Evolutionary conservation across 1,140 invertebrate genomes (phyloP).

Genomic region (Tenebrio molitor): DNA sequence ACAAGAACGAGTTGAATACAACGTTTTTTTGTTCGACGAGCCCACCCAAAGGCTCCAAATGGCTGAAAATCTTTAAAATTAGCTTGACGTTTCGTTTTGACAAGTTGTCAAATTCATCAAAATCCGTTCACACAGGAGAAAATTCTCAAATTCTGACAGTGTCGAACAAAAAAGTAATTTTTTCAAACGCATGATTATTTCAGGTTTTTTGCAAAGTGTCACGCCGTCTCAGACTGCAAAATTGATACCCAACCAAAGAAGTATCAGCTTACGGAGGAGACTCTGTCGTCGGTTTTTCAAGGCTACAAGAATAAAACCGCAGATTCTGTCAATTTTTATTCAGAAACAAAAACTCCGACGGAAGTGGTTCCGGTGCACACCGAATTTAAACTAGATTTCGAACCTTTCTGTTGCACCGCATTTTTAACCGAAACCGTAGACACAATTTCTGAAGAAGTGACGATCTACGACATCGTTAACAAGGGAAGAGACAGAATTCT

Average conservation of each 20-base stretch:
- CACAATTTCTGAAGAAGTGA: conserved; percentile 8
- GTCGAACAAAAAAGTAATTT: no score
- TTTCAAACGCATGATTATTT: conserved; percentile 18
- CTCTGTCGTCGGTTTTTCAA: background rate
- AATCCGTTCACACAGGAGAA: no score
- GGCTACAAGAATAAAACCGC: conserved; percentile 1
- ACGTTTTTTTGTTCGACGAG: no score
- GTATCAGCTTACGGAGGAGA: conserved; percentile 11
- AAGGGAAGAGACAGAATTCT: conserved; percentile 34
- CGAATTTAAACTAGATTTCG: conserved; percentile 17
- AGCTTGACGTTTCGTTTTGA: no score
- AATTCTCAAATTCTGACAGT: no score
- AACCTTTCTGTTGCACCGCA: conserved; percentile 18
- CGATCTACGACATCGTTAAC: conserved; percentile 33
- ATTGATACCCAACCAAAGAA: conserved; percentile 3
- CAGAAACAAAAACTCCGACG: background rate
- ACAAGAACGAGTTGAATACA: no score
- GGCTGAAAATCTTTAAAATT: no score
- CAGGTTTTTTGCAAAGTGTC: conserved; percentile 51
- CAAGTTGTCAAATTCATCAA: no score
- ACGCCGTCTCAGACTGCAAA: background rate
- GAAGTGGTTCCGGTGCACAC: conserved; percentile 5
- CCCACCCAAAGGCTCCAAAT: no score
- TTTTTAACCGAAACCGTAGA: conserved; percentile 17
- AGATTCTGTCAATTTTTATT: background rate